phyloP scores from a whole-genome alignment of 2,888 invertebrate genomes.

The Lepidochrysops patricia region DNA sequence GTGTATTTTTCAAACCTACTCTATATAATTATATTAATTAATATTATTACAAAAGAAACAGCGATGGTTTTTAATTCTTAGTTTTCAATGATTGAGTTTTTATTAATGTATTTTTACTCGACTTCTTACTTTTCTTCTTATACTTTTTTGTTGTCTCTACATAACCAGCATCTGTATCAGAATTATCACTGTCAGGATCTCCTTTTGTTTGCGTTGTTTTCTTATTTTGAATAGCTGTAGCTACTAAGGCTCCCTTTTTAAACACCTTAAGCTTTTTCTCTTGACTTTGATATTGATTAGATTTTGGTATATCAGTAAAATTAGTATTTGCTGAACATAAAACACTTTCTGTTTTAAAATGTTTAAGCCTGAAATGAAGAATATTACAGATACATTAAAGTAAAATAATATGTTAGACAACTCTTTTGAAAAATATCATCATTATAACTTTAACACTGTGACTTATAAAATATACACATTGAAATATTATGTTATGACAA shows the following conservation, averaged over 20 bases:
- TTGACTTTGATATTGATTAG: conserved; percentile 36
- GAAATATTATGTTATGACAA: too few relatives aligned
- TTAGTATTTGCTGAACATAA: conserved; percentile 53
- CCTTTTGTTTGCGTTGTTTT: conserved; percentile 40
- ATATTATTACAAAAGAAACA: too few relatives aligned
- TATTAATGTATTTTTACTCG: conserved; percentile 42
- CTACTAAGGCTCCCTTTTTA: conserved; percentile 75
- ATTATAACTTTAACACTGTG: too few relatives aligned
- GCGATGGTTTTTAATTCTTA: conserved; percentile 40
- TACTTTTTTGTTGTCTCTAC: conserved; percentile 50
- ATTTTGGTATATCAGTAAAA: conserved; percentile 61
- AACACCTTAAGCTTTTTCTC: conserved; percentile 58
- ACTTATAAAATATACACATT: too few relatives aligned
- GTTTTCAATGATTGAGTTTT: conserved; percentile 39
- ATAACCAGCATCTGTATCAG: conserved; percentile 59
- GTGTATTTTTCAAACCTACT: too few relatives aligned
- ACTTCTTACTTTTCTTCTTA: conserved; percentile 60
- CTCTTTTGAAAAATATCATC: too few relatives aligned
- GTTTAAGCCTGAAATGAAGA: conserved; percentile 62
- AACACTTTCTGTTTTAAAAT: conserved; percentile 51
- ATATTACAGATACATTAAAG: conserved; percentile 12
- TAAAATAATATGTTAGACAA: too few relatives aligned
- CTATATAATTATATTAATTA: too few relatives aligned
- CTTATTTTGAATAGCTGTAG: conserved; percentile 69
- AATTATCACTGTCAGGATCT: conserved; percentile 44